Base-by-base conservation (phyloP, 1,140 invertebrate species). In the Dreissena rostriformis region DNA sequence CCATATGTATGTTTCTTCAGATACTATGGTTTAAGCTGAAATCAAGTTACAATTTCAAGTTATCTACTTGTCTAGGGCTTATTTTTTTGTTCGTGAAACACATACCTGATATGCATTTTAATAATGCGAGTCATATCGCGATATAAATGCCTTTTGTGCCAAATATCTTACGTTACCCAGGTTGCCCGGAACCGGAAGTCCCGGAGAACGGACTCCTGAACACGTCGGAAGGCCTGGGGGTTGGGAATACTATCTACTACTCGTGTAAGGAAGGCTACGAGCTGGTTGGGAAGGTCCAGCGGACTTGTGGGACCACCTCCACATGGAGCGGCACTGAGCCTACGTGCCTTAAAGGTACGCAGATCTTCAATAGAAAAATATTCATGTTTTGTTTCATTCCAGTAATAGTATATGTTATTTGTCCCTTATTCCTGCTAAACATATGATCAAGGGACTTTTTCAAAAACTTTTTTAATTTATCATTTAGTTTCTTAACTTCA, bases 221-320 rank as follows among this genome's bases (percentile, higher is more conserved):
- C 19, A 39, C 55, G 51, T 29, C 67, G n/a, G 49, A 49, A 2
- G 74, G 74, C 7, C n/a, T 53, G 12, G 52, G 67, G 1, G 63
- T 68, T n/a, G 78, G 78, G 12, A 63, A 68, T 72, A 71, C 66
- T 55, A 68, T 68, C 10, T 24, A 29, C 70, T 80, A 80, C 53
- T 19, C 70, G 4, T 81, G 79, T 63, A 73, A 71, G 22, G 49
- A 19, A n/a, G 79, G 79, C 8, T 81, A 65, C 53, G 53, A 57
- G 11, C 29, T 81, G 14, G 70, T 81, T 22, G 79, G 79, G 61
- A 66, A 53, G 24, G 57, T 51, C 0, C 55, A 73, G 70, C 57
- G 79, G 29, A 73, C 49, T 26, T 81, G 68, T 49, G 57, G 61
- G 17, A 51, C 57, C 10, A 61, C 72, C 57, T 72, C 68, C 39